Conservation (phyloP, 2,888 invertebrate species). For the Sipha maydis region DNA sequence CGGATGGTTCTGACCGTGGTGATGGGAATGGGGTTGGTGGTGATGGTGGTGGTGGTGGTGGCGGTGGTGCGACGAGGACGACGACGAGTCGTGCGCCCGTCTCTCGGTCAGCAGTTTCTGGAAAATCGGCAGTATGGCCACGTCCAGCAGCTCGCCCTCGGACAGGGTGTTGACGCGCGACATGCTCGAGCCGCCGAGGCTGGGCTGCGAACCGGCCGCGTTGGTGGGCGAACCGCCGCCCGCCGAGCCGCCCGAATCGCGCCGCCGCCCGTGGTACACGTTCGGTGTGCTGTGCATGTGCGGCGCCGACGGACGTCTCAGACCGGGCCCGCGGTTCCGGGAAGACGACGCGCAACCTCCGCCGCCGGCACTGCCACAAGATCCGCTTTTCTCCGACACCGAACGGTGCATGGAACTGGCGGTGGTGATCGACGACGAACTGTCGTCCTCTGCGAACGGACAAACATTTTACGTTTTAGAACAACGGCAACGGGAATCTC, state of each 20-base stretch:
- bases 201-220: conserved; percentile 68
- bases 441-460: conserved; percentile 30
- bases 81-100: conserved; percentile 69
- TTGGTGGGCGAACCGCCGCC: conserved; percentile 67
- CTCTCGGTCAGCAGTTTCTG: conserved; percentile 89
- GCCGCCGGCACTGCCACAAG: conserved; percentile 30
- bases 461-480: neutral
- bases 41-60: neutral
- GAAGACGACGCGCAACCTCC: conserved; percentile 35
- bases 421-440: conserved; percentile 40
- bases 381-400: conserved; percentile 68
- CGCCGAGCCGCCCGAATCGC: conserved; percentile 64
- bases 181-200: conserved; percentile 74
- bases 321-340: conserved; percentile 64
- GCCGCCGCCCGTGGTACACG: conserved; percentile 66
- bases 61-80: neutral
- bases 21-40: neutral
- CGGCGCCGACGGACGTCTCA: conserved; percentile 67
- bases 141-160: conserved; percentile 85
- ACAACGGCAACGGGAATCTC: neutral
- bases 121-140: conserved; percentile 89
- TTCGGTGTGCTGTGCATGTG: conserved; percentile 75
- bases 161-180: conserved; percentile 75
- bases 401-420: conserved; percentile 68
- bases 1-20: neutral